Evolutionary conservation across 2,113 vertebrate species (phyloP).

Genomic region (Thamnophis sirtalis): DNA sequence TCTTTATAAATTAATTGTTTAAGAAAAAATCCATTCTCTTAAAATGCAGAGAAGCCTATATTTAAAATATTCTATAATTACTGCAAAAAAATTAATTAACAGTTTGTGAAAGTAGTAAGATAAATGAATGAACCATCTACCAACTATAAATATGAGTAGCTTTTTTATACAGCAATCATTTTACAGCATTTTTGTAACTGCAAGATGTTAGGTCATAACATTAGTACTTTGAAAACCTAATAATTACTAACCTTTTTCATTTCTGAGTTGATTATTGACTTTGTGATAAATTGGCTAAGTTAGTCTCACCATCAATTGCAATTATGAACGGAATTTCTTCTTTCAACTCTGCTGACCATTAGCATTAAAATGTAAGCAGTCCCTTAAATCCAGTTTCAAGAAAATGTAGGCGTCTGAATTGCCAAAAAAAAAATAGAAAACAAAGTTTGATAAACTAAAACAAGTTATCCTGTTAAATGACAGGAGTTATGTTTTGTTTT

Average conservation of each 20-base stretch:
- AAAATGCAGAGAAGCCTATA: conserved; percentile 68
- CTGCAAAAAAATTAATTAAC: conserved; percentile 75
- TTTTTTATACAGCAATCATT: conserved; percentile 64
- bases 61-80: conserved; percentile 77
- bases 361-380: conserved; percentile 66
- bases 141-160: conserved; percentile 67
- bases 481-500: not conserved
- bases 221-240: conserved; percentile 73
- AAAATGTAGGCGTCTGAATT: conserved; percentile 49
- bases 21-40: conserved; percentile 64
- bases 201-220: conserved; percentile 70
- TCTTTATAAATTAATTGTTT: conserved; percentile 71
- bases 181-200: conserved; percentile 66
- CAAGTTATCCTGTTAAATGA: conserved; percentile 38
- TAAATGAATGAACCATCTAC: conserved; percentile 65
- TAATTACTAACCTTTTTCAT: conserved; percentile 77
- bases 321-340: conserved; percentile 63
- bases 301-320: conserved; percentile 64
- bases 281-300: conserved; percentile 72
- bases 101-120: conserved; percentile 61
- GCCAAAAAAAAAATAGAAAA: conserved; percentile 54
- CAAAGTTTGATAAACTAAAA: conserved; percentile 6
- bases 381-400: conserved; percentile 48
- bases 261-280: conserved; percentile 77
- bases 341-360: conserved; percentile 67